Base-by-base conservation (phyloP, 1,140 invertebrate species). In the Drosophila nebulosa region DNA sequence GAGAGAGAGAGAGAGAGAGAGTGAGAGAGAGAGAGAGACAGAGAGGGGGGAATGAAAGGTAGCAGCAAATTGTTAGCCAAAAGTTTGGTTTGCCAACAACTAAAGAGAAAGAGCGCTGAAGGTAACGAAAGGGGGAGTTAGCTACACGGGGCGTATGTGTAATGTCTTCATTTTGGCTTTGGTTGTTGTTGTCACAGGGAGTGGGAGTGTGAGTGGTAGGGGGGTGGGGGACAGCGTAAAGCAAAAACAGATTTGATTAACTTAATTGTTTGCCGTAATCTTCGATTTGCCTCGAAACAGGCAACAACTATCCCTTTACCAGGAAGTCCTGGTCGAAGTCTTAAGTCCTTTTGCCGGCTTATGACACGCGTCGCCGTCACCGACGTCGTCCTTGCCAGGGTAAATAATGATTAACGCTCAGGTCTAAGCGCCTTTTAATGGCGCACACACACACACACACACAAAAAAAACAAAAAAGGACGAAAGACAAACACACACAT, bases 381-480 rank as follows among this genome's bases (percentile, higher is more conserved):
- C 36, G 22, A 12, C 30, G 10, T 32, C 30, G 9, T 32, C 39
- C 9, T 46, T 46, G 39, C 30, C 65, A 50, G 35, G 52, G 59
- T 72, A 83, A 88, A 88, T 75, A 83, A 88, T 89, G 84, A 88
- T 88, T 88, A 88, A 89, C 74, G 72, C 68, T 66, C 69, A 61
- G 50, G 68, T 64, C 84, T 88, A 88, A 88, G 83, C 83, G 68
- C 68, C 70, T 88, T 88, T 88, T 88, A 88, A 88, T 88, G 79
- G 78, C 79, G 68, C 58, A 69, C 57, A 50, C 53, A 64, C 56
- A 67, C 32, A 61, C 79, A 71, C 58, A 69, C 57, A 50, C 53
- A 64, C 56, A 67, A 42, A 61, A 18, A 66, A 62, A 57, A 59
- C 39, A 71, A 65, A 71, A 66, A 59, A 36, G 65, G 27, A 50